These are phyloP conservation scores for Hucho hucho DNA, from an alignment of 2,113 vertebrate genomes.

Conservation along the genomic window DNA sequence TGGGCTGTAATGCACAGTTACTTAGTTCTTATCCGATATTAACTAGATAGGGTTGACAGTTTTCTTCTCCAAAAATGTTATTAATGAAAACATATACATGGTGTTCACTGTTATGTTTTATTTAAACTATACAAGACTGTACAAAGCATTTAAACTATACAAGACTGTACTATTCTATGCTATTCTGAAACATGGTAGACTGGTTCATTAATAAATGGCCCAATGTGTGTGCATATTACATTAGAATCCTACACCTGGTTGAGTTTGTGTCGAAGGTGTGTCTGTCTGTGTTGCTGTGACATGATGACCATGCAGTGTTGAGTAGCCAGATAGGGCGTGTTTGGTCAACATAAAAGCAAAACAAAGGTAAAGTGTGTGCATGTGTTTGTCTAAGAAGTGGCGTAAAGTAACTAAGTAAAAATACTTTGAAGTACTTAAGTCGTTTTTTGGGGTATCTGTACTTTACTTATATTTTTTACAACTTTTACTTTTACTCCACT, in stretches of 20 bases:
- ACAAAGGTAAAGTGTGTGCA: slow-evolving; percentile 31
- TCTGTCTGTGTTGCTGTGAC: neutral
- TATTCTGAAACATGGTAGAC: too few species aligned
- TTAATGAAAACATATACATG: neutral
- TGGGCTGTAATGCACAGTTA: neutral
- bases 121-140: neutral
- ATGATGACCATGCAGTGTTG: slow-evolving; percentile 52
- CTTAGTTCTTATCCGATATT: too few species aligned
- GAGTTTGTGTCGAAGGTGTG: neutral
- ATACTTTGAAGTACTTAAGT: too few species aligned
- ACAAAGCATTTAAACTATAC: neutral
- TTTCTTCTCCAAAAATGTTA: neutral
- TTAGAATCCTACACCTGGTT: neutral
- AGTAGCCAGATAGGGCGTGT: slow-evolving; percentile 42
- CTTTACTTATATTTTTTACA: too few species aligned
- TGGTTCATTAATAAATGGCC: neutral
- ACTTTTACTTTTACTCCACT: too few species aligned
- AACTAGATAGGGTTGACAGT: too few species aligned
- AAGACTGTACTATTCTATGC: neutral
- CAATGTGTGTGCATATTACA: neutral
- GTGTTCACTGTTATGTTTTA: neutral
- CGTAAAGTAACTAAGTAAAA: too few species aligned
- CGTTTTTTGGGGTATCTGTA: too few species aligned
- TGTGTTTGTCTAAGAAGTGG: neutral
- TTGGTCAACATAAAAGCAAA: slow-evolving; percentile 47